Percentiles rank a stretch among this genome's conserved stretches.
These are phyloP conservation scores for Spea multiplicata DNA, from an alignment of 2,113 vertebrate species.

Conservation along the genomic window DNA sequence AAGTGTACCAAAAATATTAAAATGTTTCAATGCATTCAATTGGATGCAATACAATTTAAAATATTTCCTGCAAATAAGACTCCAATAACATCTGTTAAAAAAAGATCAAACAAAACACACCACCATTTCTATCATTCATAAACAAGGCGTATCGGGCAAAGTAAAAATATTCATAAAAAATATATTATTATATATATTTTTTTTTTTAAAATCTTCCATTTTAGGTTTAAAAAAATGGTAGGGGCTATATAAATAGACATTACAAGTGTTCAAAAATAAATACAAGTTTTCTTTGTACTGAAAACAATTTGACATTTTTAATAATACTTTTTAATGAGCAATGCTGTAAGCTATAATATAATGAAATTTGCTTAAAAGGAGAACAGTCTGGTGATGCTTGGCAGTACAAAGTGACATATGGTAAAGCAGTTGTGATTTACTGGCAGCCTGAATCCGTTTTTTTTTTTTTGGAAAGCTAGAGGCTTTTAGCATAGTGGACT, in stretches of 20 bases:
- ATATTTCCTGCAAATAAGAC: too few relatives aligned
- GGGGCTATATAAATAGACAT: conserved; percentile 32
- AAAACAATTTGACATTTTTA: conserved; percentile 81
- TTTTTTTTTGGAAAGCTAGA: conserved; percentile 71
- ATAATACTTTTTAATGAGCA: conserved; percentile 86
- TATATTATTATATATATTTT: too few relatives aligned
- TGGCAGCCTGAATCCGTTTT: conserved; percentile 66
- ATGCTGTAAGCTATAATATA: conserved; percentile 82
- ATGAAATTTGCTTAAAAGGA: conserved; percentile 89
- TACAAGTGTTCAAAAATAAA: conserved; percentile 59
- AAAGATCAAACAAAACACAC: too few relatives aligned
- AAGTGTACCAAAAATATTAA: too few relatives aligned
- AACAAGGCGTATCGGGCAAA: too few relatives aligned
- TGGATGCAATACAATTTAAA: too few relatives aligned
- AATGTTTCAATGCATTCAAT: too few relatives aligned
- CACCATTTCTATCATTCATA: too few relatives aligned
- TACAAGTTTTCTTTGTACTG: conserved; percentile 59
- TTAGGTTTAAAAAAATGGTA: not conserved
- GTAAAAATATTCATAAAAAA: too few relatives aligned
- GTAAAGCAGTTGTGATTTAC: conserved; percentile 87
- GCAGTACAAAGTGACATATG: conserved; percentile 88
- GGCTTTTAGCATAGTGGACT: conserved; percentile 68
- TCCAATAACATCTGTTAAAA: too few relatives aligned
- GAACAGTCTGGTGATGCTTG: conserved; percentile 84
- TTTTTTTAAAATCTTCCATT: not conserved